Conservation (phyloP, 2,888 invertebrate genomes). For the Heliconius charithonia region DNA sequence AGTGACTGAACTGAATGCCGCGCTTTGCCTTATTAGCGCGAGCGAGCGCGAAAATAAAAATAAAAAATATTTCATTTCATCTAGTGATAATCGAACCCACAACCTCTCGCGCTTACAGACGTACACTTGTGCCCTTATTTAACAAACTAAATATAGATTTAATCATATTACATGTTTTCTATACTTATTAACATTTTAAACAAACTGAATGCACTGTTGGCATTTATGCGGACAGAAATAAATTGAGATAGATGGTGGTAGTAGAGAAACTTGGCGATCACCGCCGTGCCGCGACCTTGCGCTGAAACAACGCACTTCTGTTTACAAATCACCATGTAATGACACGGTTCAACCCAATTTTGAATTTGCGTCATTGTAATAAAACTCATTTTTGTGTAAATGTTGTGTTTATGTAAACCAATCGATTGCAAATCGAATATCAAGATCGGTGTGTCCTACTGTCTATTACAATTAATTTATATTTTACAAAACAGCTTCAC, state of each 20-base stretch:
- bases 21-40: too few species aligned
- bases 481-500: too few species aligned
- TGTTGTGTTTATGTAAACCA: too few species aligned
- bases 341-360: background rate
- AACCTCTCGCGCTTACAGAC: too few species aligned
- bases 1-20: too few species aligned
- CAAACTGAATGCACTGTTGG: background rate
- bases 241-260: slow-evolving; percentile 36
- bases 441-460: too few species aligned
- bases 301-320: slow-evolving; percentile 32
- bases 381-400: slow-evolving; percentile 3
- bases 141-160: too few species aligned
- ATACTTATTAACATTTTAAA: background rate
- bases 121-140: background rate
- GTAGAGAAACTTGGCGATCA: slow-evolving; percentile 46
- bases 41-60: too few species aligned
- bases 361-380: background rate
- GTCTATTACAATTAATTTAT: too few species aligned
- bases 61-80: too few species aligned
- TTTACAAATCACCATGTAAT: slow-evolving; percentile 28
- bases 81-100: too few species aligned
- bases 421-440: too few species aligned
- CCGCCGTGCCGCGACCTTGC: slow-evolving; percentile 39
- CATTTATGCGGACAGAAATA: slow-evolving; percentile 32
- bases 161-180: background rate